These are phyloP conservation scores for Prionchulus punctatus DNA, from an alignment of 2,888 invertebrate genomes.

Conservation along the genomic window DNA sequence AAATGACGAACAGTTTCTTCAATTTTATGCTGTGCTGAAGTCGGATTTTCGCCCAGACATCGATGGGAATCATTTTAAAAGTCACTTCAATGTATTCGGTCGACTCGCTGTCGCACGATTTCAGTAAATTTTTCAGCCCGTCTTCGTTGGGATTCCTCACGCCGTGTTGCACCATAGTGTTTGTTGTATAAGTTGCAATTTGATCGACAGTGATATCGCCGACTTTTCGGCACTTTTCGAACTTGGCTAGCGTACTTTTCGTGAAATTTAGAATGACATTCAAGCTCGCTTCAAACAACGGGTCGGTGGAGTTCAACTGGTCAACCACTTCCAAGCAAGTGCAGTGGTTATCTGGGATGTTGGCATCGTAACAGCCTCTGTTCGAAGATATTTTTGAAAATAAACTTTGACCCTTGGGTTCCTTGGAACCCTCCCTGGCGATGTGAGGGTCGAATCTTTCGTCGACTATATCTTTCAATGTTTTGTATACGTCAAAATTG, in stretches of 20 bases:
- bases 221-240: too few species aligned
- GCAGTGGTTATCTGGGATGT: conserved; percentile 12
- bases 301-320: background rate
- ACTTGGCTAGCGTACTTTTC: too few species aligned
- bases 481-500: conserved; percentile 36
- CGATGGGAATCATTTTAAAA: background rate
- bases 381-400: conserved; percentile 13
- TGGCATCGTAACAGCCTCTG: conserved; percentile 18
- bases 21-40: background rate
- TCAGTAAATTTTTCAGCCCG: background rate
- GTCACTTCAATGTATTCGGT: background rate
- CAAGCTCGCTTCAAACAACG: background rate
- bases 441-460: too few species aligned
- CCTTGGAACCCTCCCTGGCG: conserved; percentile 7
- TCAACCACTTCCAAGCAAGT: background rate
- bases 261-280: background rate
- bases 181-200: background rate
- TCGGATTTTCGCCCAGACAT: background rate
- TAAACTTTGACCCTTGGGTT: conserved; percentile 17
- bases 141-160: background rate
- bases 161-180: background rate
- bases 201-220: background rate
- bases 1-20: too few species aligned
- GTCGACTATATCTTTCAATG: conserved; percentile 29
- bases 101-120: background rate